A percentile compares a stretch with the other conserved stretches of the same genome.
phyloP scores from a whole-genome alignment of 2,888 invertebrate genomes.

The Sylvicola cinctus region DNA sequence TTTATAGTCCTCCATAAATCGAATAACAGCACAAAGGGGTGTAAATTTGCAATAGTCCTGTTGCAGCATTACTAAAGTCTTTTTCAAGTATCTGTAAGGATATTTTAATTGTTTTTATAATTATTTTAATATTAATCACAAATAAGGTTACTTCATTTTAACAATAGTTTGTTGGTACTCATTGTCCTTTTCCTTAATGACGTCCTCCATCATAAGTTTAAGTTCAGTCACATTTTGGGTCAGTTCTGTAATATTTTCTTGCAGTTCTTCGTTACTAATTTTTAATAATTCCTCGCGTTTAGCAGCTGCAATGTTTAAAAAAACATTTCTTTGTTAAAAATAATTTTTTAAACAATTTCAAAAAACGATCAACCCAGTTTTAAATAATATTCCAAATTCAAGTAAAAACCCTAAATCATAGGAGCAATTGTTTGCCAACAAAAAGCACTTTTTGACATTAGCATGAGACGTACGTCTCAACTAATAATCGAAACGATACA shows the following conservation, averaged over 20 bases:
- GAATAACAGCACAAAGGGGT: constrained; percentile 20
- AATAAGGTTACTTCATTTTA: too few species aligned
- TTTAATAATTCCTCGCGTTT: constrained; percentile 8
- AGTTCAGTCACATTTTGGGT: constrained; percentile 1
- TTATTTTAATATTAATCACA: too few species aligned
- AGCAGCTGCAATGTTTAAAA: neutral
- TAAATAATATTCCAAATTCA: too few species aligned
- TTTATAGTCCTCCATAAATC: constrained; percentile 13
- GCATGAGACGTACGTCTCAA: too few species aligned
- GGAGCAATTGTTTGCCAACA: too few species aligned
- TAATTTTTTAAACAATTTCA: too few species aligned
- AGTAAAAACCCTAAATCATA: too few species aligned
- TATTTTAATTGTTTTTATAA: too few species aligned
- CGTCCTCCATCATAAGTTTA: constrained; percentile 6
- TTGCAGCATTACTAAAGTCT: constrained; percentile 15
- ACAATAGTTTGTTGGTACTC: constrained; percentile 1
- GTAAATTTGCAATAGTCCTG: constrained; percentile 24
- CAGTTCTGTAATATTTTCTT: constrained; percentile 10
- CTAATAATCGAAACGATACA: too few species aligned
- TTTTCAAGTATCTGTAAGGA: constrained; percentile 16
- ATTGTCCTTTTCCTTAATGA: constrained; percentile 13
- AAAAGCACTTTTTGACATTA: too few species aligned
- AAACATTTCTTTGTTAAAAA: too few species aligned
- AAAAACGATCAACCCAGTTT: too few species aligned
- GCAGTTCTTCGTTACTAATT: constrained; percentile 10